phyloP scores from a whole-genome alignment of 2,888 invertebrate species.

The Chaetogeoica ovagalla region DNA sequence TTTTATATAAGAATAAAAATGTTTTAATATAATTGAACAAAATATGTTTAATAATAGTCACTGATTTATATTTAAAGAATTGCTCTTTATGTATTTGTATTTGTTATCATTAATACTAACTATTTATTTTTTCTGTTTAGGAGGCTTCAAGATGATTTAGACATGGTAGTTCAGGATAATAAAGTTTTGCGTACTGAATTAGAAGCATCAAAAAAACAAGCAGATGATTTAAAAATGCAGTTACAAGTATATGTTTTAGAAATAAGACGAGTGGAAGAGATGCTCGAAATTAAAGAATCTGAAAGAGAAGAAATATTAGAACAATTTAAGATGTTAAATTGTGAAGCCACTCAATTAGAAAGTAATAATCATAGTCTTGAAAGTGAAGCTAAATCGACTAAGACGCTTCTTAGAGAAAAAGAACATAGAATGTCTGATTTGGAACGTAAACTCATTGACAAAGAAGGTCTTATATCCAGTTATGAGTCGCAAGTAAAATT shows the following conservation, averaged over 20 bases:
- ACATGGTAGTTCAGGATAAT: constrained; percentile 67
- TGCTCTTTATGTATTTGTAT: too few species aligned
- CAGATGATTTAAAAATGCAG: constrained; percentile 74
- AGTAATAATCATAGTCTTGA: constrained; percentile 79
- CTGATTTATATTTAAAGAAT: too few species aligned
- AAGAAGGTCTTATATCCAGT: constrained; percentile 63
- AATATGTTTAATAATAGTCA: too few species aligned
- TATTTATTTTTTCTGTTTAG: constrained; percentile 59
- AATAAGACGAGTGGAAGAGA: constrained; percentile 77
- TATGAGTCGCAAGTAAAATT: constrained; percentile 65
- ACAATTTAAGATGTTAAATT: constrained; percentile 75
- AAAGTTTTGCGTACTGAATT: constrained; percentile 69
- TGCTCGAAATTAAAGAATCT: constrained; percentile 67
- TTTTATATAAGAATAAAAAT: too few species aligned
- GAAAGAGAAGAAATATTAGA: constrained; percentile 80
- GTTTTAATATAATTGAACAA: too few species aligned
- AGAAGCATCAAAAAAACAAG: constrained; percentile 71
- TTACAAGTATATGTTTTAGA: constrained; percentile 81
- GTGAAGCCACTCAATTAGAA: constrained; percentile 76
- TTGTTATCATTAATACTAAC: too few species aligned
- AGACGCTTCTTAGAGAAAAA: constrained; percentile 65
- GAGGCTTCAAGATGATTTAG: constrained; percentile 73
- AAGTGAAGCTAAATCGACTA: constrained; percentile 73
- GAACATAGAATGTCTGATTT: constrained; percentile 67
- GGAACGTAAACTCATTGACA: constrained; percentile 67